Evolutionary conservation across 2,113 vertebrate genomes (phyloP).

Genomic region (Carollia perspicillata): DNA sequence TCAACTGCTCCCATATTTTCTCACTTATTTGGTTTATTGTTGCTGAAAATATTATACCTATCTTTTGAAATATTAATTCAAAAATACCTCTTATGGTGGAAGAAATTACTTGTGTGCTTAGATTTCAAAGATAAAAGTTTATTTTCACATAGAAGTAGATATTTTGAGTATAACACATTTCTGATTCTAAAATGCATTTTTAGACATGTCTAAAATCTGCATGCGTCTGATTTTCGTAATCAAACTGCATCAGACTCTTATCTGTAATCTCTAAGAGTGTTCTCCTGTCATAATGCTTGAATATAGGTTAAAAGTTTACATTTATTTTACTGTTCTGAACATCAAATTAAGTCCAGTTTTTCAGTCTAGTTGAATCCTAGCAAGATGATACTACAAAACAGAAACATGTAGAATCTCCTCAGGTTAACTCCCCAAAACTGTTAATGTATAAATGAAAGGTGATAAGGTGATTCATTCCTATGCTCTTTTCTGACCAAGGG

Average conservation of each 20-base stretch:
- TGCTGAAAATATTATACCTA: neutral
- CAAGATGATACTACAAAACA: neutral
- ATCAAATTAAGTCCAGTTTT: neutral
- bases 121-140: constrained; percentile 30
- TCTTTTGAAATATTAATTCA: constrained; percentile 33
- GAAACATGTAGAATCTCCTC: neutral
- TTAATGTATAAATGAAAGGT: neutral
- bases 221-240: neutral
- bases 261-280: neutral
- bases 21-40: neutral
- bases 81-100: neutral
- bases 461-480: neutral
- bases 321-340: neutral
- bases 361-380: neutral
- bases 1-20: neutral
- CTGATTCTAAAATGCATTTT: neutral
- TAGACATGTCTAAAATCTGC: neutral
- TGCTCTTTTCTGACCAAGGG: neutral
- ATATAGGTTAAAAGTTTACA: neutral
- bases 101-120: neutral
- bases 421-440: neutral
- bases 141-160: neutral
- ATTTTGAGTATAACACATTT: neutral
- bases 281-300: neutral
- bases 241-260: neutral